A percentile compares a stretch with the other conserved stretches of the same genome.
Conservation (phyloP, 2,888 invertebrate species). For the Apotomis betuletana region DNA sequence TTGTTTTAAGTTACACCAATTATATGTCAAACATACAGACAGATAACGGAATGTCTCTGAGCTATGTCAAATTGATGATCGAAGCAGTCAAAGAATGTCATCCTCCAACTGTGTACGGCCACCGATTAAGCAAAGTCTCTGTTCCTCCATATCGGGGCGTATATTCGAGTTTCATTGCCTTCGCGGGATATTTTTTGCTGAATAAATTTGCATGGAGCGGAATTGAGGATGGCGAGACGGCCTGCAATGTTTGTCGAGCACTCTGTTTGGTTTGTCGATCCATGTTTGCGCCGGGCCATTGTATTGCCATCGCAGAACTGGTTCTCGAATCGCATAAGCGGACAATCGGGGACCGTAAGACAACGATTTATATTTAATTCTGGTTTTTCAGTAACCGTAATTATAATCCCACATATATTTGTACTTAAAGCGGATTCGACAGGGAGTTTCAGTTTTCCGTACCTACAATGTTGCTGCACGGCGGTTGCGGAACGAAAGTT, state of each 20-base stretch:
- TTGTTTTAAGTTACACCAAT: conserved; percentile 13
- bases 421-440: not conserved
- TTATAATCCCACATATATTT: not conserved
- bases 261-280: conserved; percentile 63
- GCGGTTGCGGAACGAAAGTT: conserved; percentile 3
- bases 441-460: not conserved
- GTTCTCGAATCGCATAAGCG: conserved; percentile 43
- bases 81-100: conserved; percentile 41
- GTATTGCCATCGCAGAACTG: conserved; percentile 54
- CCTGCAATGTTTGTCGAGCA: conserved; percentile 60
- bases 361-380: conserved; percentile 31
- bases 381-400: conserved; percentile 11
- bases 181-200: conserved; percentile 52
- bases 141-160: conserved; percentile 50
- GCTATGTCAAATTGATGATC: conserved; percentile 45
- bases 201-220: conserved; percentile 63
- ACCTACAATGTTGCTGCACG: not conserved
- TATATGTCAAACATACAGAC: conserved; percentile 6
- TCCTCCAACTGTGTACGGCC: conserved; percentile 46
- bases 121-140: conserved; percentile 37
- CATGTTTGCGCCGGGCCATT: conserved; percentile 68
- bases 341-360: conserved; percentile 37
- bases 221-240: conserved; percentile 55
- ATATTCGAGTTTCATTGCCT: conserved; percentile 54
- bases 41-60: conserved; percentile 21